These are phyloP conservation scores for Atherinomorus stipes DNA, from an alignment of 2,113 vertebrate genomes.

Conservation along the genomic window DNA sequence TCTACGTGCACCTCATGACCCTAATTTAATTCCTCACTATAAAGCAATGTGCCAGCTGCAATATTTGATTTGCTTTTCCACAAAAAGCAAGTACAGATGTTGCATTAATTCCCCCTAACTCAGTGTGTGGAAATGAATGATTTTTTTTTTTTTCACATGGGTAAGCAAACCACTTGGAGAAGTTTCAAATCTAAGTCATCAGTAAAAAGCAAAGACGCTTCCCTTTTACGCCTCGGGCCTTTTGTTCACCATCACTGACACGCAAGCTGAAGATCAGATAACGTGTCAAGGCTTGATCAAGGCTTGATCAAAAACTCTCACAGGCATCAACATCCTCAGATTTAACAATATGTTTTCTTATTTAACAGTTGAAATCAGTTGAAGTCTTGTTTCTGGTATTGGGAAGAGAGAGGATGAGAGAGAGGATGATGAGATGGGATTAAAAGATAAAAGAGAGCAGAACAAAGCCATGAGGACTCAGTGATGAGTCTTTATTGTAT, in stretches of 20 bases:
- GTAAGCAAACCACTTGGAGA: background rate
- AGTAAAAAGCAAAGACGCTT: background rate
- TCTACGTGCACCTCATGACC: background rate
- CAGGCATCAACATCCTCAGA: background rate
- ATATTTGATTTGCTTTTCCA: background rate
- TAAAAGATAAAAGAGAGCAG: too few relatives aligned
- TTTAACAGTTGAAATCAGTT: too few relatives aligned
- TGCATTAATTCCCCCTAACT: background rate
- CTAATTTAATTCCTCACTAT: background rate
- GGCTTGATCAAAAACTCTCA: conserved; percentile 5
- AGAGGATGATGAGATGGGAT: background rate
- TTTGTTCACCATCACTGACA: background rate
- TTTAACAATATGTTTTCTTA: background rate
- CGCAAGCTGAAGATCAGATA: background rate
- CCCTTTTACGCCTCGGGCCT: background rate
- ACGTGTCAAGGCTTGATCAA: conserved; percentile 19
- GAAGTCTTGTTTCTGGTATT: too few relatives aligned
- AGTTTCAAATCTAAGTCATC: background rate
- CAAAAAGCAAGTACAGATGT: background rate
- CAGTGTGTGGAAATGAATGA: too few relatives aligned
- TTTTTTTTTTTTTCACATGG: background rate
- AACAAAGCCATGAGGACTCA: too few relatives aligned
- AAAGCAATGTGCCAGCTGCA: background rate
- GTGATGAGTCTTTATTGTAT: too few relatives aligned
- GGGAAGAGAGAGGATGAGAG: background rate